Evolutionary conservation across 2,888 invertebrate genomes (phyloP).

Genomic region (Tridacna crocea): DNA sequence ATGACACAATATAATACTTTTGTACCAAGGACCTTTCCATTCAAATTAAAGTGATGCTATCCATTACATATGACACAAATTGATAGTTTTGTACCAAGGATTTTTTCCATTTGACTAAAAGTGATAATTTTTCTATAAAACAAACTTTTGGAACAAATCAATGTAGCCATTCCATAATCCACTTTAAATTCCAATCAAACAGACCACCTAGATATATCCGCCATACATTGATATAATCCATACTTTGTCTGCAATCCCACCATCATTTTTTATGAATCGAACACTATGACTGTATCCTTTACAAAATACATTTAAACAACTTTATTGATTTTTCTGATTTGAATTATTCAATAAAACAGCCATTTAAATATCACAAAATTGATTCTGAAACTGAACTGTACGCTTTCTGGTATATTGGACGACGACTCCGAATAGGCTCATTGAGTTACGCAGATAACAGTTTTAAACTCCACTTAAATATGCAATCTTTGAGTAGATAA

Average conservation of each 20-base stretch:
- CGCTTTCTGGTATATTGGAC: background rate
- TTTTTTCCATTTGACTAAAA: conserved; percentile 3
- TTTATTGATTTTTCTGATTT: conserved; percentile 15
- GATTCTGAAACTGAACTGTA: background rate
- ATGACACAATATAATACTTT: no score
- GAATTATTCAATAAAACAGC: conserved; percentile 16
- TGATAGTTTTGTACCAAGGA: no score
- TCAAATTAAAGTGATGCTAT: no score
- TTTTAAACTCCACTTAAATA: conserved; percentile 5
- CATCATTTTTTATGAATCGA: no score
- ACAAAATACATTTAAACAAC: conserved; percentile 2
- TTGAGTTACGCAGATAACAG: background rate
- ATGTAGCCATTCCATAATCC: background rate
- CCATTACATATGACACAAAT: no score
- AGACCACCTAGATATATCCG: no score
- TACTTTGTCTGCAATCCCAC: no score
- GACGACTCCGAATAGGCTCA: background rate
- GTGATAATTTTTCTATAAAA: background rate
- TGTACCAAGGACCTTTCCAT: no score
- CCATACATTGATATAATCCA: no score
- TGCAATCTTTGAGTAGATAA: conserved; percentile 3
- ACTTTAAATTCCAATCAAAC: no score
- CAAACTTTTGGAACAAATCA: background rate
- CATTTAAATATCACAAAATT: conserved; percentile 14
- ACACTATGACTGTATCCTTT: no score